A percentile compares a stretch with the other conserved stretches of the same genome.
Evolutionary conservation across 2,797 vertebrate genomes (phyloP).

Genomic region (Arnoldichthys spilopterus): DNA sequence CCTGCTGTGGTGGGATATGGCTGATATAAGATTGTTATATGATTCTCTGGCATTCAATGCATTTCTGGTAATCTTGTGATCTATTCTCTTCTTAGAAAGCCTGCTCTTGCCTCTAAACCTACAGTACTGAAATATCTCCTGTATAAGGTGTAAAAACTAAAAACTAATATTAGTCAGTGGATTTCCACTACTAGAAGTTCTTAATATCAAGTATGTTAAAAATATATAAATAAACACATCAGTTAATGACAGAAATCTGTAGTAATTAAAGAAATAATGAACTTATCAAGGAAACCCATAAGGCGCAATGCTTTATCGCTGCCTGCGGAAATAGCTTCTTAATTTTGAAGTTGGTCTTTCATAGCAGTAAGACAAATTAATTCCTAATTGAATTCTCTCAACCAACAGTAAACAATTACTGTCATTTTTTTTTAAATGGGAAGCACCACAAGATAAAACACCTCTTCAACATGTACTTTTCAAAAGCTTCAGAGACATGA

Average conservation of each 20-base stretch:
- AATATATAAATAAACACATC: conserved; percentile 15
- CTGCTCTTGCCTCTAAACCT: background rate
- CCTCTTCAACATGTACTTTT: conserved; percentile 10
- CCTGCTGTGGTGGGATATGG: no score
- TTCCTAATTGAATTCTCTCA: conserved; percentile 45
- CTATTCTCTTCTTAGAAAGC: background rate
- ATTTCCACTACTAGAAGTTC: background rate
- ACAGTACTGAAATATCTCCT: background rate
- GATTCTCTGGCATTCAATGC: no score
- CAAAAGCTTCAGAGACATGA: background rate
- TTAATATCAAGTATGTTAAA: conserved; percentile 11
- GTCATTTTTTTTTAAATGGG: conserved; percentile 16
- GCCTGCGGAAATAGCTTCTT: conserved; percentile 37
- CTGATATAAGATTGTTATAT: no score
- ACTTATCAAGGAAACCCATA: conserved; percentile 37
- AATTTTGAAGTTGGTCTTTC: conserved; percentile 42
- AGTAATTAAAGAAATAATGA: conserved; percentile 48
- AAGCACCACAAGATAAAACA: conserved; percentile 13
- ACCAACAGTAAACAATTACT: conserved; percentile 48
- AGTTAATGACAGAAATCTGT: conserved; percentile 26
- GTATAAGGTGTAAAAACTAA: background rate
- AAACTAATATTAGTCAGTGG: background rate
- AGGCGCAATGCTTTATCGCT: conserved; percentile 29
- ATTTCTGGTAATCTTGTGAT: no score
- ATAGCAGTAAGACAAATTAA: conserved; percentile 43